These are phyloP conservation scores for Trinorchestia longiramus DNA, from an alignment of 1,140 invertebrate genomes.

Conservation along the genomic window DNA sequence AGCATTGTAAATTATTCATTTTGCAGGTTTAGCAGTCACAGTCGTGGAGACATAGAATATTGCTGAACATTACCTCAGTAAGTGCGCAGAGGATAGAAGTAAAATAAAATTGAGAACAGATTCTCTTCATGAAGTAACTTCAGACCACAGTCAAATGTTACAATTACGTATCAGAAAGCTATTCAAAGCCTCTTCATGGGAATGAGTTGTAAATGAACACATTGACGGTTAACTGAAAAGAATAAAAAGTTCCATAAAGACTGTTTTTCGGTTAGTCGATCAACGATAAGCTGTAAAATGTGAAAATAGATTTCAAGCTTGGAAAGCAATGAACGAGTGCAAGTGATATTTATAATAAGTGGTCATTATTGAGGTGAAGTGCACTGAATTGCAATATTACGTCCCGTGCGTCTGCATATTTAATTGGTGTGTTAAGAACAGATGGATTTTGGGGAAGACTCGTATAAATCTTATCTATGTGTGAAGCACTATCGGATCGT, in stretches of 20 bases:
- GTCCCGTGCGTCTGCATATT: neutral
- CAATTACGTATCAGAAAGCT: neutral
- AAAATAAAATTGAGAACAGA: no score
- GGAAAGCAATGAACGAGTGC: no score
- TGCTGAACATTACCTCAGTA: neutral
- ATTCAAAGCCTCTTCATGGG: neutral
- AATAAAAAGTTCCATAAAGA: neutral
- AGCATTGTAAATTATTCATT: neutral
- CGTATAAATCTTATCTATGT: neutral
- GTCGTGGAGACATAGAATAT: neutral
- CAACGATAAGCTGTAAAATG: no score
- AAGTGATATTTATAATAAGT: no score
- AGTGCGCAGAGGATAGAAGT: neutral
- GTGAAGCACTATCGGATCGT: neutral
- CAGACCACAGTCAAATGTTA: no score
- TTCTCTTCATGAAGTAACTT: no score
- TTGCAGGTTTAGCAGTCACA: neutral
- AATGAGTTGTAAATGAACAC: neutral
- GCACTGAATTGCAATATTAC: neutral
- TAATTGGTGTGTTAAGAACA: neutral
- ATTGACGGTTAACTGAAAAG: neutral
- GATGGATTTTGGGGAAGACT: neutral
- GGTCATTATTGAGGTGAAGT: no score
- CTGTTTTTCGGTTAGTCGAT: no score
- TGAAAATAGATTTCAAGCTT: no score